Evolutionary conservation across 2,113 vertebrate genomes (phyloP).

Genomic region (Paralichthys olivaceus): DNA sequence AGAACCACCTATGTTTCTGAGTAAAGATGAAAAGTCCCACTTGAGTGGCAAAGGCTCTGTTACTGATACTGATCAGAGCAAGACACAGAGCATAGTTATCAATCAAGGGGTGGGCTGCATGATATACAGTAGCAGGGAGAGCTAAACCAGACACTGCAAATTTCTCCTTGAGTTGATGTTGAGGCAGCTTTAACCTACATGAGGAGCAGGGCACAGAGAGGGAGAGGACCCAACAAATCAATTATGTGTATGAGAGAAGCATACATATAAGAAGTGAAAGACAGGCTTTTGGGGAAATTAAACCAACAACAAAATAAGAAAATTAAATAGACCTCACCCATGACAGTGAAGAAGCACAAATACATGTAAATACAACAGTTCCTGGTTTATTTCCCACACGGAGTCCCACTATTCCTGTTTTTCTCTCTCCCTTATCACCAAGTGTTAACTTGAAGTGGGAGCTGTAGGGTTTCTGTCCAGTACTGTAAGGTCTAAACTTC

Average conservation of each 20-base stretch:
- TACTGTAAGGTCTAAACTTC: too few species aligned
- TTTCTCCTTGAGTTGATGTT: not conserved
- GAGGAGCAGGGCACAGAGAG: not conserved
- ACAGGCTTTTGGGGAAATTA: not conserved
- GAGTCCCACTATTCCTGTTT: too few species aligned
- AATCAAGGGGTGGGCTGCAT: not conserved
- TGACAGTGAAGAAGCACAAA: not conserved
- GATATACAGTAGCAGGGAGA: not conserved
- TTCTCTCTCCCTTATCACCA: too few species aligned
- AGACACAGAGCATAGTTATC: not conserved
- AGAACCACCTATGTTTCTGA: not conserved
- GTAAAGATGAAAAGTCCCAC: not conserved
- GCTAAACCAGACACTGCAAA: not conserved
- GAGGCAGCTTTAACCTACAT: not conserved
- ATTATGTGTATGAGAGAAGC: not conserved
- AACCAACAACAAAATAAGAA: not conserved
- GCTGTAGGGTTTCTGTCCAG: too few species aligned
- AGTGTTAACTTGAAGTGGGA: too few species aligned
- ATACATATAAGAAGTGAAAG: not conserved
- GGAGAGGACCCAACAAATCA: not conserved
- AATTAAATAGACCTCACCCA: too few species aligned
- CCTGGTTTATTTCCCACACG: not conserved
- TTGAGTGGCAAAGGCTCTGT: not conserved
- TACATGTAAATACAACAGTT: not conserved
- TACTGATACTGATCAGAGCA: not conserved